Evolutionary conservation across 2,888 invertebrate species (phyloP).

Genomic region (Ernsta delagoae): DNA sequence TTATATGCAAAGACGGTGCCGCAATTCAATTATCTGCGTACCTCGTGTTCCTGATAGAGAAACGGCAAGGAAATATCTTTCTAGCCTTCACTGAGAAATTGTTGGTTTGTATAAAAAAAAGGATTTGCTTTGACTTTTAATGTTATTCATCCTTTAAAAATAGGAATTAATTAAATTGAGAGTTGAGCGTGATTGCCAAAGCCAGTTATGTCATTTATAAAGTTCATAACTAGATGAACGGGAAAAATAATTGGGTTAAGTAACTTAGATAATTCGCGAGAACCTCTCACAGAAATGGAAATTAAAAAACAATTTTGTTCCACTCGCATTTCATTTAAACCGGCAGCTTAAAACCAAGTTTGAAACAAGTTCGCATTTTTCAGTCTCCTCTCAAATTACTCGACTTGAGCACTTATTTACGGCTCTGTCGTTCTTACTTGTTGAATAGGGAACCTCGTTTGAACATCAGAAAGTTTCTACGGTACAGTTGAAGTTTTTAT

Average conservation of each 20-base stretch:
- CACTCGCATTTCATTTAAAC: neutral
- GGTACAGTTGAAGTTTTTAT: constrained; percentile 29
- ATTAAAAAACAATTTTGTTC: neutral
- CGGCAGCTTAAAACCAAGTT: neutral
- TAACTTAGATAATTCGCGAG: neutral
- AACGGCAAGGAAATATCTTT: constrained; percentile 36
- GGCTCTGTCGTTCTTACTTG: constrained; percentile 32
- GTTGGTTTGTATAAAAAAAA: constrained; percentile 13
- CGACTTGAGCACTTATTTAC: constrained; percentile 31
- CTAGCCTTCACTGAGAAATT: constrained; percentile 35
- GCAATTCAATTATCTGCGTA: constrained; percentile 41
- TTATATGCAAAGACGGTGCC: constrained; percentile 43
- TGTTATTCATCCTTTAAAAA: neutral
- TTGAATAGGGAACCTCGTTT: constrained; percentile 28
- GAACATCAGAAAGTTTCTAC: constrained; percentile 22
- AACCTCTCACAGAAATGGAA: neutral
- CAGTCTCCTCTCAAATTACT: constrained; percentile 22
- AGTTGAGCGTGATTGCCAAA: neutral
- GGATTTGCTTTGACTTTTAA: neutral
- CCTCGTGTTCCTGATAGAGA: constrained; percentile 40
- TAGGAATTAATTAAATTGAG: neutral
- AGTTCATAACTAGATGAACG: neutral
- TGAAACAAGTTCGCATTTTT: constrained; percentile 18
- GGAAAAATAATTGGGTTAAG: neutral
- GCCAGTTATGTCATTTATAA: neutral